Percentiles rank a stretch among this genome's conserved stretches.
Evolutionary conservation across 2,888 invertebrate species (phyloP).

Genomic region (Chelonus formosanus): DNA sequence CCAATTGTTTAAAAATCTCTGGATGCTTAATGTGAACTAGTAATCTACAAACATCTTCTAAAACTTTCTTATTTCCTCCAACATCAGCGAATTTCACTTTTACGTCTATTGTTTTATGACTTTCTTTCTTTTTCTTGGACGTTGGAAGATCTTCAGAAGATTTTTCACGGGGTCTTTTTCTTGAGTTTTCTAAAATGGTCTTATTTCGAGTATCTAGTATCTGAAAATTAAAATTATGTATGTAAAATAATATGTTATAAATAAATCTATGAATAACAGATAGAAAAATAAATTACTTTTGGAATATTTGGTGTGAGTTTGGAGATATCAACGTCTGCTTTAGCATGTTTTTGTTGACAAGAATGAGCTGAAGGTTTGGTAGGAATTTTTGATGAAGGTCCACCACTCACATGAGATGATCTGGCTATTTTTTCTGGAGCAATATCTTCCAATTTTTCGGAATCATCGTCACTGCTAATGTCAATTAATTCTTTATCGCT

Average conservation of each 20-base stretch:
- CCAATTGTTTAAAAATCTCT: conserved; percentile 85
- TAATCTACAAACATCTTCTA: conserved; percentile 77
- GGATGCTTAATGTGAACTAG: conserved; percentile 89
- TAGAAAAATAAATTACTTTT: no score
- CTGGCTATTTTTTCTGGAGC: conserved; percentile 27
- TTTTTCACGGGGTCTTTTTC: conserved; percentile 48
- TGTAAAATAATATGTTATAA: no score
- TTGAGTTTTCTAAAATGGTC: conserved; percentile 14
- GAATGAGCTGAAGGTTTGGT: conserved; percentile 15
- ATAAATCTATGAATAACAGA: no score
- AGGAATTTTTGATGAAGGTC: not conserved
- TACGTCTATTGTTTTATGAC: conserved; percentile 61
- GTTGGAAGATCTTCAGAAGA: conserved; percentile 47
- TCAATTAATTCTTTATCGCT: conserved; percentile 79
- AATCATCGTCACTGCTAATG: conserved; percentile 78
- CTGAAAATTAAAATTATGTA: not conserved
- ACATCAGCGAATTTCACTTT: conserved; percentile 77
- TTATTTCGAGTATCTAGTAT: not conserved
- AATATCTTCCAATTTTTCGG: conserved; percentile 41
- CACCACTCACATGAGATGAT: not conserved
- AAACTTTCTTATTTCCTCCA: conserved; percentile 81
- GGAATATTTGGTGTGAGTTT: no score
- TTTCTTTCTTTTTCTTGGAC: conserved; percentile 50
- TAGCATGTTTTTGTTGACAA: not conserved
- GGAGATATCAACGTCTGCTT: not conserved